Base-by-base conservation (phyloP, 2,797 vertebrate genomes). In the Helarctos malayanus region DNA sequence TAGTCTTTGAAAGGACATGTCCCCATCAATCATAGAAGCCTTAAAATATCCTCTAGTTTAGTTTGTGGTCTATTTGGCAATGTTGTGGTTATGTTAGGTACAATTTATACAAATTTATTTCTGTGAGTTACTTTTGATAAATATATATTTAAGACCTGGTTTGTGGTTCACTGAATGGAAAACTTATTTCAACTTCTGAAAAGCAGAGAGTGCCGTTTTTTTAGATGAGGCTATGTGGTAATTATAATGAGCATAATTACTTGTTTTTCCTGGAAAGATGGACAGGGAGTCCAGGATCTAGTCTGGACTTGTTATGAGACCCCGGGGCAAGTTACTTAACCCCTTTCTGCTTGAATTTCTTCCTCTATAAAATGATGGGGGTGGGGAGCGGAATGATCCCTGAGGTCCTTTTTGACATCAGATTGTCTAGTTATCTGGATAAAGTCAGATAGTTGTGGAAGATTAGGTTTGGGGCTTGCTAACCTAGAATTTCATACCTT, bases 141-240 rank as follows among this genome's bases (percentile, higher is more conserved):
- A 41, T 78, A 81, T 54, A 23, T 88, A 61, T 57, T 89, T 89
- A 95, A 95, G 73, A 91, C 41, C 32, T 92, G 57, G n/a, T 68
- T 94, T 96, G 94, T 92, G 87, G 96, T 96, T 97, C 81, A 92
- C 56, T 59, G 47, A 97, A 82, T 35, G 71, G 86, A 81, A 96
- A 86, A 56, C 25, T 71, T 81, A 13, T 89, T 96, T 94, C 8
- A 32, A 61, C 41, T 91, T 73, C 21, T 59, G 69, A 85, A 97
- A 95, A 91, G 87, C 69, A 47, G 49, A 16, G 78, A 93, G 81
- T 85, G 79, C 49, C 3, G 0, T 68, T 96, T 94, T 86, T 63
- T 32, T 49, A 71, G 52, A 73, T 83, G 73, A 89, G 65, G 45
- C 65, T 81, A 3, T 88, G 54, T 89, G 71, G 45, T 68, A 16